phyloP scores from a whole-genome alignment of 2,888 invertebrate genomes.

The Aethes cnicana region DNA sequence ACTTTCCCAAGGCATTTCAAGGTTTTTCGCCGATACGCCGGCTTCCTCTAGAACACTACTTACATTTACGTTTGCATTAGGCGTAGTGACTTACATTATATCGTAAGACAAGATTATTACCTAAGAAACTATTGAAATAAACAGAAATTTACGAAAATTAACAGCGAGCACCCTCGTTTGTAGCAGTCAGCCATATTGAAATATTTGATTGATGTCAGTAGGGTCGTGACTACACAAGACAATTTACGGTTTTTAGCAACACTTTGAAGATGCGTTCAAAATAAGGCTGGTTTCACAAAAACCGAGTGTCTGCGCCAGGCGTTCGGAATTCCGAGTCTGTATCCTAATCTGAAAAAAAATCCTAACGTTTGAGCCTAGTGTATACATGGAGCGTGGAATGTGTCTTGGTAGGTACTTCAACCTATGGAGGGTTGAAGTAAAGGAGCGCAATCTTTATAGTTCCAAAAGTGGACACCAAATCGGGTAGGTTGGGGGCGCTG shows the following conservation, averaged over 20 bases:
- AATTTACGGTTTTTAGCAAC: background rate
- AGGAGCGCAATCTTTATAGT: too few relatives aligned
- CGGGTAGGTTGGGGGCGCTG: too few relatives aligned
- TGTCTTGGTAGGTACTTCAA: too few relatives aligned
- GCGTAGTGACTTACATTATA: slow-evolving; percentile 75
- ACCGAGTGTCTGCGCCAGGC: too few relatives aligned
- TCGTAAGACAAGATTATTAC: slow-evolving; percentile 60
- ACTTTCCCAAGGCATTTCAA: slow-evolving; percentile 70
- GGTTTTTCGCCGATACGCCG: slow-evolving; percentile 48
- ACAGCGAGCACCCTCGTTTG: slow-evolving; percentile 62
- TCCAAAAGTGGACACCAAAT: too few relatives aligned
- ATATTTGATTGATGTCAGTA: slow-evolving; percentile 51
- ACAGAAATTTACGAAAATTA: slow-evolving; percentile 55
- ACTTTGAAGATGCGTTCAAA: background rate
- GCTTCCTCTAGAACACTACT: slow-evolving; percentile 50
- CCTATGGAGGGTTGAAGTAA: too few relatives aligned
- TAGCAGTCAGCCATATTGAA: slow-evolving; percentile 73
- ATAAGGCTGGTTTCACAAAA: background rate
- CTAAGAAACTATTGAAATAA: slow-evolving; percentile 47
- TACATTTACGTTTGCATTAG: slow-evolving; percentile 64
- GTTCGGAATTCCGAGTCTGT: too few relatives aligned
- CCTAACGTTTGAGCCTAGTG: too few relatives aligned
- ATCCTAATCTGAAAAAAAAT: too few relatives aligned
- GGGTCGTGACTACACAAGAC: too few relatives aligned
- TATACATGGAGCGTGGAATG: too few relatives aligned